A percentile compares a stretch with the other conserved stretches of the same genome.
phyloP scores from a whole-genome alignment of 1,140 invertebrate genomes.

The Choristoneura fumiferana region DNA sequence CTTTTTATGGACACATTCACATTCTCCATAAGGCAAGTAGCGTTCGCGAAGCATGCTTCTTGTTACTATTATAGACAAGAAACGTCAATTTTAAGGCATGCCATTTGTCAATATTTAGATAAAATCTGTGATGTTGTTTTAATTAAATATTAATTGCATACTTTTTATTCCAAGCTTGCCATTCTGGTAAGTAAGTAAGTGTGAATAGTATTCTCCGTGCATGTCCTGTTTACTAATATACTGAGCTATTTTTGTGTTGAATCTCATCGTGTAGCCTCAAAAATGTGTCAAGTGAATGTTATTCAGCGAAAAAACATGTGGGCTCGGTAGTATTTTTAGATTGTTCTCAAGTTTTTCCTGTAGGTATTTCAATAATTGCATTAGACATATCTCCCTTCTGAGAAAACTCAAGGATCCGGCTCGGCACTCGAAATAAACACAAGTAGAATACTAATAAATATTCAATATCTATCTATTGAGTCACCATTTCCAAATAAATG shows the following conservation, averaged over 20 bases:
- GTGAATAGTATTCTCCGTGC: too few species aligned
- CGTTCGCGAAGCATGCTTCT: constrained; percentile 17
- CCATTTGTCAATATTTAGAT: too few species aligned
- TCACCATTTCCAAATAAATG: not conserved
- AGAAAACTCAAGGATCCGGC: constrained; percentile 11
- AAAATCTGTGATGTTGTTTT: too few species aligned
- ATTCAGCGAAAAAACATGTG: not conserved
- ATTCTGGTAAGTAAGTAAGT: too few species aligned
- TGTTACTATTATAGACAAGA: not conserved
- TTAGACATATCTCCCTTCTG: constrained; percentile 1
- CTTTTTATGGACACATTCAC: constrained; percentile 37
- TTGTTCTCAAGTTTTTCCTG: constrained; percentile 2
- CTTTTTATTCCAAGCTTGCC: too few species aligned
- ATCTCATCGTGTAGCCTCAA: constrained; percentile 2
- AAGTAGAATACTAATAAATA: constrained; percentile 12
- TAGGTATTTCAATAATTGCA: constrained; percentile 11
- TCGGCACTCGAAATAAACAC: constrained; percentile 1
- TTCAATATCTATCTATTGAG: constrained; percentile 1
- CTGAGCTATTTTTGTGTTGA: not conserved
- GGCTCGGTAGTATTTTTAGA: not conserved
- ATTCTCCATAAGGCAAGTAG: constrained; percentile 34
- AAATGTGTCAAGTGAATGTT: constrained; percentile 17
- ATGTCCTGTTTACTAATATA: too few species aligned
- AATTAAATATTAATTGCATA: too few species aligned
- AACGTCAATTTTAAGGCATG: not conserved